Evolutionary conservation across 2,113 vertebrate species (phyloP).

Genomic region (Sylvia atricapilla): DNA sequence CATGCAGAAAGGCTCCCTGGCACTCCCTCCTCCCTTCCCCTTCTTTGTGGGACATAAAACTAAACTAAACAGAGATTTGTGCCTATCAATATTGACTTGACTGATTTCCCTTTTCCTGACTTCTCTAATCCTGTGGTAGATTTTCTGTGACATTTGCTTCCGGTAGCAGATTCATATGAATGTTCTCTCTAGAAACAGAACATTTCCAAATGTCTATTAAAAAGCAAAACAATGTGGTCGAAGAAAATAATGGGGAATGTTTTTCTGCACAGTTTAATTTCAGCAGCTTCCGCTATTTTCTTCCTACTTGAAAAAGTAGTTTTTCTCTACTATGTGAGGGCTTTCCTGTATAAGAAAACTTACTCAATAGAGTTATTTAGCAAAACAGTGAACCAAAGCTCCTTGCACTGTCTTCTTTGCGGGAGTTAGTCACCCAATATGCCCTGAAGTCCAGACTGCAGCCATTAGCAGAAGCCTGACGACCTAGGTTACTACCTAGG

Average conservation of each 20-base stretch:
- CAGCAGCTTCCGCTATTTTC: conserved; percentile 7
- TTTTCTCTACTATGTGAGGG: not conserved
- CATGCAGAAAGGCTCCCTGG: not conserved
- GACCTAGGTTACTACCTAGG: not conserved
- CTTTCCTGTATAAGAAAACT: not conserved
- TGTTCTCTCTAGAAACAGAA: conserved; percentile 20
- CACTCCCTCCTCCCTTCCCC: not conserved
- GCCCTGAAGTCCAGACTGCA: not conserved
- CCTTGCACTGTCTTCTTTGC: not conserved
- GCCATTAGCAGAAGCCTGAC: not conserved
- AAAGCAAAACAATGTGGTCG: conserved; percentile 33
- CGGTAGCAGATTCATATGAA: conserved; percentile 9
- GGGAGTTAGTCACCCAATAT: not conserved
- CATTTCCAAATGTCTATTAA: conserved; percentile 41
- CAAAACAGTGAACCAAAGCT: not conserved
- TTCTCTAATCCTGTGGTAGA: conserved; percentile 49
- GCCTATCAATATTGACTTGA: conserved; percentile 43
- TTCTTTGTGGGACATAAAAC: not conserved
- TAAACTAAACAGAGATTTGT: conserved; percentile 42
- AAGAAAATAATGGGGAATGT: conserved; percentile 38
- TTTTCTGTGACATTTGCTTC: conserved; percentile 47
- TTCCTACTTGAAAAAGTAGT: not conserved
- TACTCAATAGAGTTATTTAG: not conserved
- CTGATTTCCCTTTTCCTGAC: conserved; percentile 55
- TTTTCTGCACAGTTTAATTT: conserved; percentile 28